Evolutionary conservation across 92 coral and sea anemone genomes (phyloP).

Genomic region (Phenganax subtilis): DNA sequence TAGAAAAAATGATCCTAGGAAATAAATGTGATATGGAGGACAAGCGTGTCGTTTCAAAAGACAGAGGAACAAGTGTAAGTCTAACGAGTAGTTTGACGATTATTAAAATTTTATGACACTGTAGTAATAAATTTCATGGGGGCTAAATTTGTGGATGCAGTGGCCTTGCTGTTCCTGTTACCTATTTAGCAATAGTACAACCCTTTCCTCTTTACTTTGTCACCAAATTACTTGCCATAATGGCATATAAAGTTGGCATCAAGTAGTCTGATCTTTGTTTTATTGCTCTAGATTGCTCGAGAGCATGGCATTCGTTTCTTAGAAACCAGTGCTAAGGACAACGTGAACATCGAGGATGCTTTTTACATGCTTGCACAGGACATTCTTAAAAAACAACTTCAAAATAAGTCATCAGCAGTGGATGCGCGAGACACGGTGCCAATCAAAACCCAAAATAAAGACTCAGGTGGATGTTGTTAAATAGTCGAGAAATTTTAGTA

Average conservation of each 20-base stretch:
- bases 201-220: background rate
- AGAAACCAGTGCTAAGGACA: slow-evolving; percentile 97
- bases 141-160: background rate
- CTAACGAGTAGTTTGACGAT: background rate
- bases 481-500: background rate
- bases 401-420: slow-evolving; percentile 28
- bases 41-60: slow-evolving; percentile 81
- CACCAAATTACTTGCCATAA: background rate
- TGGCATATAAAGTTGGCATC: no score
- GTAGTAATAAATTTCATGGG: no score
- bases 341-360: slow-evolving; percentile 88
- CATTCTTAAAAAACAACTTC: slow-evolving; percentile 86
- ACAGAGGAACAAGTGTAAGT: slow-evolving; percentile 91
- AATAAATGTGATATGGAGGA: slow-evolving; percentile 99
- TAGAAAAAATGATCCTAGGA: slow-evolving; percentile 99
- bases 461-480: slow-evolving; percentile 30
- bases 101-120: no score
- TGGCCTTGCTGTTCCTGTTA: no score
- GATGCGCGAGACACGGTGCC: slow-evolving; percentile 27
- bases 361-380: slow-evolving; percentile 90
- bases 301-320: slow-evolving; percentile 93
- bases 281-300: slow-evolving; percentile 70
- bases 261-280: background rate
- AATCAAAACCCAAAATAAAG: slow-evolving; percentile 25
- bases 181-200: background rate